phyloP scores from a whole-genome alignment of 53 echinoderm and acorn worm genomes.

The Luidia sarsii region DNA sequence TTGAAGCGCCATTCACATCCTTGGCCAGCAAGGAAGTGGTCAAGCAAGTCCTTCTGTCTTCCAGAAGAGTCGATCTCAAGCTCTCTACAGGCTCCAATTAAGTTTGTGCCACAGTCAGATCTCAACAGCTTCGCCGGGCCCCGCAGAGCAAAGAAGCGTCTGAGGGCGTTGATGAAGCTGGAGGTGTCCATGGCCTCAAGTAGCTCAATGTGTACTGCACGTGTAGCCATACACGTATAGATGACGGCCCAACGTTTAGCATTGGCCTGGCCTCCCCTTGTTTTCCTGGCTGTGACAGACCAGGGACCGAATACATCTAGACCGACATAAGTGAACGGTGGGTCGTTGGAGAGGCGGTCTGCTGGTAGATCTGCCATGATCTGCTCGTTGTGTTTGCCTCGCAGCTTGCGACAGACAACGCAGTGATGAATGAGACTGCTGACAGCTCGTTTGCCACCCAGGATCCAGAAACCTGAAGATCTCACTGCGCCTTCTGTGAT shows the following conservation, averaged over 20 bases:
- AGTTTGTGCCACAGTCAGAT: constrained; percentile 59
- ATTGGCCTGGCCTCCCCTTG: constrained; percentile 40
- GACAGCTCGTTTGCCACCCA: constrained; percentile 54
- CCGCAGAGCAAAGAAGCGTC: constrained; percentile 53
- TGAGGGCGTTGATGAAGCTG: constrained; percentile 55
- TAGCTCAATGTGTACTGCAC: constrained; percentile 55
- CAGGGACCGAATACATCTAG: constrained; percentile 59
- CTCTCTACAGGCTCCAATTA: constrained; percentile 55
- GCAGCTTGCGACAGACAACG: constrained; percentile 36
- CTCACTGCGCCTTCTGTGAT: constrained; percentile 34
- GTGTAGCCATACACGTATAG: constrained; percentile 32
- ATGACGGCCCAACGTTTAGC: constrained; percentile 55
- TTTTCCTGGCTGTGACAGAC: constrained; percentile 16
- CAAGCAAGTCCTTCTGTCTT: not conserved
- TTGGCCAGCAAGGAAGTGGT: not conserved
- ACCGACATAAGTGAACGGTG: constrained; percentile 56
- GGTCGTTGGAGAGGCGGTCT: constrained; percentile 9
- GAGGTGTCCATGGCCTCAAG: constrained; percentile 39
- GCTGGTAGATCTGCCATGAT: constrained; percentile 62
- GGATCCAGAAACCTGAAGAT: constrained; percentile 52
- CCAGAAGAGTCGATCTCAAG: constrained; percentile 5
- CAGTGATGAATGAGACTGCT: constrained; percentile 49
- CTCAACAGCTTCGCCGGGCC: constrained; percentile 37
- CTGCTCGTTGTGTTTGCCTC: constrained; percentile 31
- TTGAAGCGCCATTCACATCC: constrained; percentile 38